Conservation (phyloP, 2,113 vertebrate species). For the Morphnarchus princeps region DNA sequence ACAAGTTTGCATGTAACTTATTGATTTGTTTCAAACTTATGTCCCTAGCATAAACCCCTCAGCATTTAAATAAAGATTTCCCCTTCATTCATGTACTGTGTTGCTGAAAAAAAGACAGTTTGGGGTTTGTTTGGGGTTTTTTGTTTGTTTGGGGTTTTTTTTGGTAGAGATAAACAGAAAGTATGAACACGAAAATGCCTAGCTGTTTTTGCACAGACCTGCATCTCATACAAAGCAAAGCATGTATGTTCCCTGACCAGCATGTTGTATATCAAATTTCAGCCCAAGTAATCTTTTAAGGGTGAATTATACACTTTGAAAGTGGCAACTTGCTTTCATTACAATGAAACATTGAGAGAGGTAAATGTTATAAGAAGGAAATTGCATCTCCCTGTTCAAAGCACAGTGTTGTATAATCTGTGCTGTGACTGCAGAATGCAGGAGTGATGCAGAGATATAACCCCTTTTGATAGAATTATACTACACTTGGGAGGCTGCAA, state of each 20-base stretch:
- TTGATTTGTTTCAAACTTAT: not conserved
- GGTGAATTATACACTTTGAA: not conserved
- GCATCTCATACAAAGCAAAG: not conserved
- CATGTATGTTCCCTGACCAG: not conserved
- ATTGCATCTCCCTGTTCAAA: not conserved
- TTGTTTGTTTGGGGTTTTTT: not conserved
- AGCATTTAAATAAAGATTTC: not conserved
- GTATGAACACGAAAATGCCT: not conserved
- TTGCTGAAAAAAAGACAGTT: not conserved
- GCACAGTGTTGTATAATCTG: not conserved
- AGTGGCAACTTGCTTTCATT: not conserved
- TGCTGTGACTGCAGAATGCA: not conserved
- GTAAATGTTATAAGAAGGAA: not conserved
- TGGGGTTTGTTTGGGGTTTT: too few species aligned
- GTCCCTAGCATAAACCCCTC: not conserved
- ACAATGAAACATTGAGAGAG: not conserved
- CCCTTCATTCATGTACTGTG: not conserved
- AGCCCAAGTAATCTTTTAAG: not conserved
- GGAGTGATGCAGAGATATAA: not conserved
- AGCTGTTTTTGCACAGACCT: not conserved
- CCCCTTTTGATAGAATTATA: not conserved
- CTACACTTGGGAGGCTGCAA: not conserved
- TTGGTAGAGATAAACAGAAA: not conserved
- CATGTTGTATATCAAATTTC: not conserved
- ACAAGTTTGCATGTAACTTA: not conserved